Conservation (phyloP, 2,797 vertebrate genomes). For the Channa striata region DNA sequence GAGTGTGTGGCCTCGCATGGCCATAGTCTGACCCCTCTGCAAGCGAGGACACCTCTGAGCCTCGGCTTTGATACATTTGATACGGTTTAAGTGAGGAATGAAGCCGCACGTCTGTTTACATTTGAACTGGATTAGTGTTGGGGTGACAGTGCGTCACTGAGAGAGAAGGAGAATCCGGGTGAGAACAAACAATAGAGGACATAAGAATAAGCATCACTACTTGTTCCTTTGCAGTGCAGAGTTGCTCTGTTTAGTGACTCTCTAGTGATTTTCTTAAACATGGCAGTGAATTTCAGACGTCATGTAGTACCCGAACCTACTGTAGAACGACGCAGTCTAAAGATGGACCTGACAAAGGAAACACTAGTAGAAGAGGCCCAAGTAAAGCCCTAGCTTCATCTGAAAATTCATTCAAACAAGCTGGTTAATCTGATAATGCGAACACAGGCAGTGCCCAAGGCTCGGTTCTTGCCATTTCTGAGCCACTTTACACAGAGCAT, state of each 20-base stretch:
- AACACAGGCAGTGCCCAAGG: not conserved
- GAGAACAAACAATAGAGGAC: slow-evolving; percentile 40
- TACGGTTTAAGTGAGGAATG: slow-evolving; percentile 90
- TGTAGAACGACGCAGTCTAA: too few species aligned
- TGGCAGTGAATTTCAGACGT: not conserved
- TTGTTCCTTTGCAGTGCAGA: not conserved
- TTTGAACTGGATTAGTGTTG: slow-evolving; percentile 88
- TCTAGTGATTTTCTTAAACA: not conserved
- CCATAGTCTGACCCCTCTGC: slow-evolving; percentile 80
- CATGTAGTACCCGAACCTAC: not conserved
- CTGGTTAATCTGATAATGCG: not conserved
- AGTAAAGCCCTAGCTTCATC: not conserved
- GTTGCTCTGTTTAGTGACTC: not conserved
- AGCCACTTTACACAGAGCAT: not conserved
- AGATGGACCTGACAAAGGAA: not conserved
- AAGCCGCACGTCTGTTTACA: slow-evolving; percentile 89
- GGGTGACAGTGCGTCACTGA: slow-evolving; percentile 78
- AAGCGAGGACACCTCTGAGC: slow-evolving; percentile 87
- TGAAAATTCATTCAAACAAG: not conserved
- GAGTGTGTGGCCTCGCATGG: slow-evolving; percentile 85
- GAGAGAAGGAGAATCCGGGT: slow-evolving; percentile 41
- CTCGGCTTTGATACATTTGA: slow-evolving; percentile 94
- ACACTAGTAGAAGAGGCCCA: too few species aligned
- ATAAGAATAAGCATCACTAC: slow-evolving; percentile 24
- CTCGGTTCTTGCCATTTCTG: not conserved